Evolutionary conservation across 2,888 invertebrate species (phyloP), one percentile per base, ranked within the genome.

Genomic region (Perizoma affinitatum): DNA sequence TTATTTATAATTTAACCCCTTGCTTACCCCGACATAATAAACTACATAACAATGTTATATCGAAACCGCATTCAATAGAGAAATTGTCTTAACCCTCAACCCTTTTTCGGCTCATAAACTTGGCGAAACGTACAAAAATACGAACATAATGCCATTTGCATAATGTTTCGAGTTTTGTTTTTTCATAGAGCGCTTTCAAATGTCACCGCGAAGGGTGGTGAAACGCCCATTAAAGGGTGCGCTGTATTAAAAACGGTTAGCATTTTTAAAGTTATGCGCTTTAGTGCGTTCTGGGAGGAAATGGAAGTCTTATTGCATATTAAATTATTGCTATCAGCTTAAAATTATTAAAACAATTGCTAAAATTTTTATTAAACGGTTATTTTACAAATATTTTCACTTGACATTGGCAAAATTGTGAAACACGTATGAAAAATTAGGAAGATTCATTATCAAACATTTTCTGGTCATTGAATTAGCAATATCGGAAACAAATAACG

Each of bases 141-240:
- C 81, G 85, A 84, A 85, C 88, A 90, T 90, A 88, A 89, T 88
- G 90, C 82, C 91, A 92, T 92, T 92, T 92, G 92, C 92, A 92
- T 92, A 91, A 89, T 88, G 87, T 91, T 89, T 86, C 76, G 69
- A 82, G 88, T 86, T 85, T 90, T 91, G 89, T 90, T 91, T 91
- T 92, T 90, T 90, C 88, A 88, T 88, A 87, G 84, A 86, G 86
- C 83, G 78, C 80, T 89, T 87, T 87, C 85, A 92, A 92, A 92
- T 92, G 92, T 92, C 92, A 92, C 90, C 91, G 82, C 90, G 86
- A 80, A 79, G 78, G 76, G 82, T 70, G 90, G 79, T 88, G 92
- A 88, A 86, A 87, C 81, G 82, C 78, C 88, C 88, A 90, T 90
- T 86, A 91, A 80, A 79, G 90, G 88, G 91, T 83, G 88, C 78